A percentile compares a stretch with the other conserved stretches of the same genome.
Conservation (phyloP, 2,888 invertebrate genomes). For the Caenorhabditis zanzibari region DNA sequence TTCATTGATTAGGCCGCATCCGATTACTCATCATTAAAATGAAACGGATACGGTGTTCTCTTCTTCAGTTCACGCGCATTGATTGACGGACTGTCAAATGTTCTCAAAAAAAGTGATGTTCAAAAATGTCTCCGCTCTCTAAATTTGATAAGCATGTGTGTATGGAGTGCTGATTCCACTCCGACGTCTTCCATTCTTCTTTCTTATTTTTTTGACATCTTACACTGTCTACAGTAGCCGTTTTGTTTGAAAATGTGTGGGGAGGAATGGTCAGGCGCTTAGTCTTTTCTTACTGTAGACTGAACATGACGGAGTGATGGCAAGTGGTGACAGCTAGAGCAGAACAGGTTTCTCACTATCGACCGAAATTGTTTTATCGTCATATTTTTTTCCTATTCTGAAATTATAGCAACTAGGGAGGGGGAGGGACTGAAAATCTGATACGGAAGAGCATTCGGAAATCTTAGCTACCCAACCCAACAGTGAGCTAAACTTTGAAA, state of each 20-base stretch:
- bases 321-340: slow-evolving; percentile 49
- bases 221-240: slow-evolving; percentile 55
- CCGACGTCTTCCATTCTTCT: slow-evolving; percentile 14
- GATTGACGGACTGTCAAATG: slow-evolving; percentile 6
- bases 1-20: neutral
- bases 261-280: slow-evolving; percentile 63
- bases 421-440: neutral
- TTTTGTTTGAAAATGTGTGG: slow-evolving; percentile 36
- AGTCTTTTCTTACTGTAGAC: slow-evolving; percentile 62
- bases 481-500: neutral
- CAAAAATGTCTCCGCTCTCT: slow-evolving; percentile 16
- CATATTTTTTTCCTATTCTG: slow-evolving; percentile 18
- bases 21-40: neutral
- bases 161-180: slow-evolving; percentile 17
- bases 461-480: neutral
- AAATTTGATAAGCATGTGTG: slow-evolving; percentile 63
- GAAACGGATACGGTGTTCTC: slow-evolving; percentile 47
- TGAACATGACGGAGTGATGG: slow-evolving; percentile 43
- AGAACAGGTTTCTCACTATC: slow-evolving; percentile 59
- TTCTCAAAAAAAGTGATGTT: slow-evolving; percentile 52
- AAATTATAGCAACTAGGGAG: neutral
- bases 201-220: slow-evolving; percentile 11
- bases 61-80: slow-evolving; percentile 13
- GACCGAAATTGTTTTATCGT: slow-evolving; percentile 56
- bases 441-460: neutral